Conservation (phyloP, 2,888 invertebrate genomes). For the Elegia similella region DNA sequence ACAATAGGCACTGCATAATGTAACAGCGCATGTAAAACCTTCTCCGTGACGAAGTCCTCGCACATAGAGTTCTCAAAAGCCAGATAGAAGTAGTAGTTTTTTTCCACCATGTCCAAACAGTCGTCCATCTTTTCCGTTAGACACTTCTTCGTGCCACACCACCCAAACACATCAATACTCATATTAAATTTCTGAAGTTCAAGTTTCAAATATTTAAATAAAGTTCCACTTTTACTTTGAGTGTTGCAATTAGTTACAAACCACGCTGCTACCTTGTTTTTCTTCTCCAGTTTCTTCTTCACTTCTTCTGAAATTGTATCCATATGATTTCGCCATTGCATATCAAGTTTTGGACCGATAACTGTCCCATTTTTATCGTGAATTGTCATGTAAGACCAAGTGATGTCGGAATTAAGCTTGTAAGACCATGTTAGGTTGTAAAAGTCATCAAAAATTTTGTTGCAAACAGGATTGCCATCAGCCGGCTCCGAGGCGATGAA, state of each 20-base stretch:
- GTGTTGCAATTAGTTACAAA: conserved; percentile 57
- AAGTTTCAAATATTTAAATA: conserved; percentile 34
- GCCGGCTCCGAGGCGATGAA: conserved; percentile 63
- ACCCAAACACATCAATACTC: conserved; percentile 57
- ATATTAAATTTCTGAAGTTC: conserved; percentile 44
- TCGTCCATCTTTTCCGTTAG: conserved; percentile 47
- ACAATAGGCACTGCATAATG: conserved; percentile 85
- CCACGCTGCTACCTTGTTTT: conserved; percentile 63
- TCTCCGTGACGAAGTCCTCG: conserved; percentile 66
- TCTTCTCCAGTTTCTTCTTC: conserved; percentile 40
- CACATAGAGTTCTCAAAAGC: conserved; percentile 60
- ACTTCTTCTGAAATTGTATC: conserved; percentile 37
- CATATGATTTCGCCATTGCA: conserved; percentile 51
- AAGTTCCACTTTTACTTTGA: conserved; percentile 35
- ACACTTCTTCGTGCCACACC: conserved; percentile 54
- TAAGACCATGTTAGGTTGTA: conserved; percentile 67
- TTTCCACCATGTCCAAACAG: conserved; percentile 47
- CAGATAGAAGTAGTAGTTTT: conserved; percentile 65
- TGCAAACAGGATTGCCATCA: conserved; percentile 48
- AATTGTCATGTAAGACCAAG: conserved; percentile 47
- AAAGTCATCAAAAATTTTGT: conserved; percentile 43
- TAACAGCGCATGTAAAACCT: conserved; percentile 63
- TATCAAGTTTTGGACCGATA: conserved; percentile 59
- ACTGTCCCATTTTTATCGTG: conserved; percentile 42
- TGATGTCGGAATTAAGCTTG: conserved; percentile 57